Evolutionary conservation across 1,140 invertebrate species (phyloP).

Genomic region (Drosophila persimilis): DNA sequence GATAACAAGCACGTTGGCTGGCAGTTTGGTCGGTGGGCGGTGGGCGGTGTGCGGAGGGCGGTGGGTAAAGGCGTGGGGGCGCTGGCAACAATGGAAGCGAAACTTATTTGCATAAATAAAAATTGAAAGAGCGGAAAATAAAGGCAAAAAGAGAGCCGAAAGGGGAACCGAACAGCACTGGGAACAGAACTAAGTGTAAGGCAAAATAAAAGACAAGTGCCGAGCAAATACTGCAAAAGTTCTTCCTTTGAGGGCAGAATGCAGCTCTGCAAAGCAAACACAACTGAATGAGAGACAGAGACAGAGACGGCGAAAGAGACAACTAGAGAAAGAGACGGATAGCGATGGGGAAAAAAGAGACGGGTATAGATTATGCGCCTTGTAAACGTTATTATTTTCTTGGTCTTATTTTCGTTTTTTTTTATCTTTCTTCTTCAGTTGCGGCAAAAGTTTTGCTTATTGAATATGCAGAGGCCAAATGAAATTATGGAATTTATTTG

Average conservation of each 20-base stretch:
- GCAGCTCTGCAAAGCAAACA: constrained; percentile 41
- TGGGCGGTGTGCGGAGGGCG: background rate
- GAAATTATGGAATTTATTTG: constrained; percentile 67
- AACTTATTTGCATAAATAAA: constrained; percentile 81
- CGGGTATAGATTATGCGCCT: constrained; percentile 66
- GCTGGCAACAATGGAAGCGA: constrained; percentile 59
- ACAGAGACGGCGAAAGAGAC: background rate
- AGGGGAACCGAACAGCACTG: constrained; percentile 5
- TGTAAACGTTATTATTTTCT: constrained; percentile 59
- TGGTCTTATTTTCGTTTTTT: constrained; percentile 1
- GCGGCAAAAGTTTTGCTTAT: constrained; percentile 51
- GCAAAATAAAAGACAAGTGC: constrained; percentile 79
- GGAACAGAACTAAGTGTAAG: constrained; percentile 51
- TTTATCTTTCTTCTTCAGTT: constrained; percentile 12
- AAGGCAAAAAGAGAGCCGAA: constrained; percentile 30
- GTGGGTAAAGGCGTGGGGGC: constrained; percentile 4
- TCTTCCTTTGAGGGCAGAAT: constrained; percentile 70
- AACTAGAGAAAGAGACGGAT: background rate
- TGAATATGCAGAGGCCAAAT: constrained; percentile 71
- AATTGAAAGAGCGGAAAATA: constrained; percentile 76
- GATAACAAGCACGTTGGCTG: constrained; percentile 57
- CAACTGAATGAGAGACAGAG: background rate
- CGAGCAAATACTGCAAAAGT: constrained; percentile 77
- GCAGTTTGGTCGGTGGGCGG: background rate
- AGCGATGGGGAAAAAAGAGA: constrained; percentile 16